Evolutionary conservation across 2,113 vertebrate genomes (phyloP).

Genomic region (Morone saxatilis): DNA sequence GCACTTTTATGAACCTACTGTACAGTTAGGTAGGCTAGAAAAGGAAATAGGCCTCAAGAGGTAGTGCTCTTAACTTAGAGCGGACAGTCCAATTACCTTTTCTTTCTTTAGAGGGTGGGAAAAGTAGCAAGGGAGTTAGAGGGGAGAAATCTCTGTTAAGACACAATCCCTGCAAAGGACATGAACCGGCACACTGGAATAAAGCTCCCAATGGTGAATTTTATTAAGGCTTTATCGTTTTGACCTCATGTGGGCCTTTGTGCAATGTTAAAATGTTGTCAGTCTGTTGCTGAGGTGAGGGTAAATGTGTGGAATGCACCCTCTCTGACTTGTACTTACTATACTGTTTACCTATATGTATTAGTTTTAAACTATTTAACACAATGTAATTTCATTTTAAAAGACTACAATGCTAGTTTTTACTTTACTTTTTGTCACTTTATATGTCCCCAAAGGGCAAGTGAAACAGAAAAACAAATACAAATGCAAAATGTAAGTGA

Average conservation of each 20-base stretch:
- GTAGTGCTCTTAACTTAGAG: constrained; percentile 61
- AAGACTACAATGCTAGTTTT: not conserved
- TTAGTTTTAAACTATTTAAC: not conserved
- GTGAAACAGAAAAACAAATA: too few species aligned
- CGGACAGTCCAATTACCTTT: constrained; percentile 73
- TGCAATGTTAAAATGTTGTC: constrained; percentile 36
- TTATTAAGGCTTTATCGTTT: constrained; percentile 46
- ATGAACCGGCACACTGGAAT: constrained; percentile 45
- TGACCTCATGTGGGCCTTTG: constrained; percentile 21
- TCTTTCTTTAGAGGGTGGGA: constrained; percentile 59
- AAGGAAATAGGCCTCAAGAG: constrained; percentile 62
- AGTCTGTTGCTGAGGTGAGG: not conserved
- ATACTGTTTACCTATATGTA: not conserved
- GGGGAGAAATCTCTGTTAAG: constrained; percentile 49
- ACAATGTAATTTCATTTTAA: not conserved
- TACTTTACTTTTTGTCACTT: not conserved
- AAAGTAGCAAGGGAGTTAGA: constrained; percentile 53
- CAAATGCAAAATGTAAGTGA: not conserved
- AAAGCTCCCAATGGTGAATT: constrained; percentile 46
- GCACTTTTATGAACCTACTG: constrained; percentile 59
- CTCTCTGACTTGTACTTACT: not conserved
- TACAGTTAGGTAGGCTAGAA: constrained; percentile 49
- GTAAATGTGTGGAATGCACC: not conserved
- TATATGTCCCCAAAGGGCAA: not conserved
- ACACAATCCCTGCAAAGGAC: constrained; percentile 46